Conservation (phyloP, 2,113 vertebrate species). For the Elanoides forficatus region DNA sequence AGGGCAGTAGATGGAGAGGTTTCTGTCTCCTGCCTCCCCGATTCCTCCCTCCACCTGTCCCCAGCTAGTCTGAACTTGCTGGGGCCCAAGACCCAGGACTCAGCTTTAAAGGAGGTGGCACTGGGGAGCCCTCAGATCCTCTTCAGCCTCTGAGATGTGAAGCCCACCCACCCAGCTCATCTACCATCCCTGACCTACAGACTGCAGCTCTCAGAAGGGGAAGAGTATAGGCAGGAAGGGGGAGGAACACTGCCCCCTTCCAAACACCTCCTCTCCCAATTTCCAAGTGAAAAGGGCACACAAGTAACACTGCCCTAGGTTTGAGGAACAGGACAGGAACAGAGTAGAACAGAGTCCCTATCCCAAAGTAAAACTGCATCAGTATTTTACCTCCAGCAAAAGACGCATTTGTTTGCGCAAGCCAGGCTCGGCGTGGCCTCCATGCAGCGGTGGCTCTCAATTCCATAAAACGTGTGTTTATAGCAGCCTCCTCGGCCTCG, state of each 20-base stretch:
- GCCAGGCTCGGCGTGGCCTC: constrained; percentile 94
- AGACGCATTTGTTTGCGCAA: constrained; percentile 95
- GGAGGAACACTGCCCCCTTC: not conserved
- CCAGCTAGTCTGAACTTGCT: too few species aligned
- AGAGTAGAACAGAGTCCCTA: not conserved
- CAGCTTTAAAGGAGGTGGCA: not conserved
- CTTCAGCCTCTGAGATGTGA: not conserved
- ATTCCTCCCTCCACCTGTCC: not conserved
- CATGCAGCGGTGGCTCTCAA: constrained; percentile 96
- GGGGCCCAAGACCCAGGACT: not conserved
- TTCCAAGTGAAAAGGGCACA: not conserved
- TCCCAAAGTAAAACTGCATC: not conserved
- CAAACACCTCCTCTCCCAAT: not conserved
- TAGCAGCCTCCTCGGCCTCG: constrained; percentile 95
- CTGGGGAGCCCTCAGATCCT: not conserved
- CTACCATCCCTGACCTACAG: not conserved
- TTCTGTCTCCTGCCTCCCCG: accelerated
- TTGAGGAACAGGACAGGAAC: not conserved
- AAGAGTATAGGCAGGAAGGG: not conserved
- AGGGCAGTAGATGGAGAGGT: not conserved
- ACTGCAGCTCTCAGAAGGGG: not conserved
- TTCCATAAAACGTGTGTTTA: constrained; percentile 96
- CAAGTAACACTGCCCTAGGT: too few species aligned
- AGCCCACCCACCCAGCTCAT: not conserved
- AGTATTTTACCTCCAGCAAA: constrained; percentile 90